Conservation (phyloP, 1,140 invertebrate species). For the fruit fly (Drosophila melanogaster) region Release_6_plus_ISO1_MT NT_033777.3:28591001-28591500, state of each 20-base stretch:
- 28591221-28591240: conserved; percentile 76
- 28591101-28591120: conserved; percentile 75
- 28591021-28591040: conserved; percentile 11
- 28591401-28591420: neutral
- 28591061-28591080: conserved; percentile 2
- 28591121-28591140: conserved; percentile 76
- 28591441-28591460: too few species aligned
- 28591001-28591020: conserved; percentile 20
- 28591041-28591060: conserved; percentile 52
- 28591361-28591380: too few species aligned
- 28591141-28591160: conserved; percentile 75
- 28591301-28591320: neutral
- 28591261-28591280: conserved; percentile 44
- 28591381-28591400: too few species aligned
- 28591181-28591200: conserved; percentile 82
- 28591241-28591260: conserved; percentile 33
- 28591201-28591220: conserved; percentile 74
- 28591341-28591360: too few species aligned
- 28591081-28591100: conserved; percentile 59
- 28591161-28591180: conserved; percentile 79
- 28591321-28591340: too few species aligned
- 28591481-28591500: too few species aligned
- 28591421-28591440: neutral
- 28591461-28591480: too few species aligned
- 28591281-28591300: conserved; percentile 58